A percentile compares a stretch with the other conserved stretches of the same genome.
Conservation (phyloP, 2,888 invertebrate genomes). For the Tipula vernalis region DNA sequence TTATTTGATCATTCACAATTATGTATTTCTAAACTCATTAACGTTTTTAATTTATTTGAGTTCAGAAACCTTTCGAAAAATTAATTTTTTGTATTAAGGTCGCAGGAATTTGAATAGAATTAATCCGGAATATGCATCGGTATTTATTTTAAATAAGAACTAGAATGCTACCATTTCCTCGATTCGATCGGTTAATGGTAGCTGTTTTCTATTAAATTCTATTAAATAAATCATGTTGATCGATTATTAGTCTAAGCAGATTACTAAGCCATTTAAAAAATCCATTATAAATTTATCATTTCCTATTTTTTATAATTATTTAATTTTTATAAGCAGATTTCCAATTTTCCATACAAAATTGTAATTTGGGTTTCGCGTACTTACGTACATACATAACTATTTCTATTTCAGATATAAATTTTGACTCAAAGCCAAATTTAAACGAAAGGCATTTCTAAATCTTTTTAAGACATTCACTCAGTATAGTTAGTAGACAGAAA, state of each 20-base stretch:
- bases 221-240: not conserved
- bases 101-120: not conserved
- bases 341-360: not conserved
- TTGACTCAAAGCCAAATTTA: not conserved
- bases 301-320: not conserved
- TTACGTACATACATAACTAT: not conserved
- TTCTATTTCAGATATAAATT: not conserved
- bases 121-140: not conserved
- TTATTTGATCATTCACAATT: not conserved
- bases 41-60: not conserved
- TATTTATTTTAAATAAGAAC: too few species aligned
- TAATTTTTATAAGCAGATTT: not conserved
- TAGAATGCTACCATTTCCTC: too few species aligned
- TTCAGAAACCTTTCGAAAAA: not conserved
- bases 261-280: not conserved
- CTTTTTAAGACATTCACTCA: not conserved
- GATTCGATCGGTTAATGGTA: too few species aligned
- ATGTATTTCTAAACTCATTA: not conserved
- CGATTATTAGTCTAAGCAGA: not conserved
- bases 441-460: not conserved
- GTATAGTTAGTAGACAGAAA: not conserved
- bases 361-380: not conserved
- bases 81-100: not conserved
- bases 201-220: too few species aligned
- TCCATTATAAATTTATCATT: not conserved